These are phyloP conservation scores for Hydropsyche betteni DNA, from an alignment of 2,888 invertebrate species.

Conservation along the genomic window DNA sequence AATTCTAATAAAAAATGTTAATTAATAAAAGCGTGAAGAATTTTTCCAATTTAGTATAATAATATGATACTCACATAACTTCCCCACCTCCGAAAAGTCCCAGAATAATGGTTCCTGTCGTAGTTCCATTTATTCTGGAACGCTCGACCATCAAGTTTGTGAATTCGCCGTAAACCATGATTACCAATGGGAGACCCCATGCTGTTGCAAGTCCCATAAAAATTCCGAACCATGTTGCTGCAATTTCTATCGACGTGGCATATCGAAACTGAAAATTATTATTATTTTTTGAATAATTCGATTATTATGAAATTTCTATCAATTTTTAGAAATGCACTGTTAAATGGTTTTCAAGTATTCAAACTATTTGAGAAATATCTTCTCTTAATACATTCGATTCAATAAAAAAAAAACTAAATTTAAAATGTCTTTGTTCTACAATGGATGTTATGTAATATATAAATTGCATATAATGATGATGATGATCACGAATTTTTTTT, in stretches of 20 bases:
- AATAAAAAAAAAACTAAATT: no score
- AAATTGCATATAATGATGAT: no score
- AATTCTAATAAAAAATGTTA: conserved; percentile 55
- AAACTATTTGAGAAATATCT: no score
- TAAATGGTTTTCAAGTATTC: no score
- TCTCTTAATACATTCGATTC: no score
- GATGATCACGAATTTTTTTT: no score
- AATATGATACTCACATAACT: conserved; percentile 60
- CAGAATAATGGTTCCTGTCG: conserved; percentile 61
- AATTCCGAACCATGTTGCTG: conserved; percentile 53
- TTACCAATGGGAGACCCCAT: conserved; percentile 65
- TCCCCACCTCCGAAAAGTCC: conserved; percentile 65
- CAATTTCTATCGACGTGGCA: conserved; percentile 57
- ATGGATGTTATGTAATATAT: no score
- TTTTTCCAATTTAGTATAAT: not conserved
- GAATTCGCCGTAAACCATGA: conserved; percentile 71
- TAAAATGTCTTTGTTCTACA: no score
- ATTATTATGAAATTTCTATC: no score
- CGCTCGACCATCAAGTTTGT: conserved; percentile 70
- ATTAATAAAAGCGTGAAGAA: not conserved
- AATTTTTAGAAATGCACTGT: no score
- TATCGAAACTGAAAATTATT: conserved; percentile 60
- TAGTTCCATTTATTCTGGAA: conserved; percentile 58
- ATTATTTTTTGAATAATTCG: not conserved
- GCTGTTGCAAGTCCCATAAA: conserved; percentile 58